A percentile compares a stretch with the other conserved stretches of the same genome.
Conservation (phyloP, 2,797 vertebrate genomes). For the Avahi laniger region DNA sequence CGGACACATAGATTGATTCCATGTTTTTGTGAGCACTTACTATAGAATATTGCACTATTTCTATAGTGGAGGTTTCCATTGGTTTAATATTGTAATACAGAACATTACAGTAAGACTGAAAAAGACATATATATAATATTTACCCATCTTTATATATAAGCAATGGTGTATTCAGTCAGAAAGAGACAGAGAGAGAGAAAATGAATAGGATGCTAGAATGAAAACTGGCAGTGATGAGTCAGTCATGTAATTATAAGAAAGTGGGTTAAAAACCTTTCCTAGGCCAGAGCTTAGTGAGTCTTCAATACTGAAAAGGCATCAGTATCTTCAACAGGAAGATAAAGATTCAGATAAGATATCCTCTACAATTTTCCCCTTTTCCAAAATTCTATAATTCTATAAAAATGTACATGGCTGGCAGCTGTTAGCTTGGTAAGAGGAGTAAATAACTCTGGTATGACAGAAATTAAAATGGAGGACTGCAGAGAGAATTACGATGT, state of each 20-base stretch:
- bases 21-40: neutral
- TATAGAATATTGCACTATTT: neutral
- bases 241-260: neutral
- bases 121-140: neutral
- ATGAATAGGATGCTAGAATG: neutral
- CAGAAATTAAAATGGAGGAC: conserved; percentile 65
- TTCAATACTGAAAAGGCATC: neutral
- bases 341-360: neutral
- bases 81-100: neutral
- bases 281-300: neutral
- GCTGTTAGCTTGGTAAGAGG: conserved; percentile 48
- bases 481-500: conserved; percentile 49
- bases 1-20: neutral
- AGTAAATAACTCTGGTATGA: conserved; percentile 59
- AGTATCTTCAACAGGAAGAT: neutral
- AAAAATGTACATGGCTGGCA: conserved; percentile 49
- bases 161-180: neutral
- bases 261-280: neutral
- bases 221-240: neutral
- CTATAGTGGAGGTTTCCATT: neutral
- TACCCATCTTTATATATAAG: neutral
- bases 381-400: conserved; percentile 57
- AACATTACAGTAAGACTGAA: neutral
- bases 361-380: neutral
- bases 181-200: neutral